These are phyloP conservation scores for Lutjanus argentimaculatus DNA, from an alignment of 2,797 vertebrate genomes.

Conservation along the genomic window DNA sequence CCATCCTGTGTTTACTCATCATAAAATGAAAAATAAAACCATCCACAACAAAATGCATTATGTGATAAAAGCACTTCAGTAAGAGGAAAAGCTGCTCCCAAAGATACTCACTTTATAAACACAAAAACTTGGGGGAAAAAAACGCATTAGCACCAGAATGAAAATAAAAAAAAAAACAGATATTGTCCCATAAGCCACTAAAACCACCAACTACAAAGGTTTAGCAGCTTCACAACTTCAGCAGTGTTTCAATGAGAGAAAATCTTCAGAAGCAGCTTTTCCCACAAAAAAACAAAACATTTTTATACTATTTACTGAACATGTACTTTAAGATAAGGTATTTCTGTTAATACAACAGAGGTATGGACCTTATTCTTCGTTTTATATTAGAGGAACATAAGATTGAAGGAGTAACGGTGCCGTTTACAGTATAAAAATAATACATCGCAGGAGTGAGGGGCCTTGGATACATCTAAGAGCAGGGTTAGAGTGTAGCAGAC, in stretches of 20 bases:
- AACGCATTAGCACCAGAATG: neutral
- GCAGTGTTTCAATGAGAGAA: neutral
- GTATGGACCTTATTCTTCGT: neutral
- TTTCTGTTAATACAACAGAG: neutral
- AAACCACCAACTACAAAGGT: neutral
- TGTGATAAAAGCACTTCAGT: neutral
- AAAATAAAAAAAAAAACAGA: neutral
- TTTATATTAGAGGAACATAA: neutral
- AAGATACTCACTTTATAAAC: no score
- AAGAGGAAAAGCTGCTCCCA: slow-evolving; percentile 4
- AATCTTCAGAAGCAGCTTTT: neutral
- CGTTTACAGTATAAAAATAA: neutral
- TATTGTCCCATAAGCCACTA: slow-evolving; percentile 2
- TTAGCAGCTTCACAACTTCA: neutral
- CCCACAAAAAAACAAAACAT: no score
- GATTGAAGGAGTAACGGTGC: neutral
- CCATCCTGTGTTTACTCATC: neutral
- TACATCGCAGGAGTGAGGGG: neutral
- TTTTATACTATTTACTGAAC: neutral
- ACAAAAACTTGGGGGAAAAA: no score
- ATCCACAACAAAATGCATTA: neutral
- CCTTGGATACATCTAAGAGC: no score
- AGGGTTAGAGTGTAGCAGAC: no score
- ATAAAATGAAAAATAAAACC: neutral
- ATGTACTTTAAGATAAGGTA: neutral